These are phyloP conservation scores for human (Homo sapiens) DNA, from an alignment of 2,113 vertebrate genomes.

Conservation along the genomic window GRCh38 chr12:73307501-73308000, in stretches of 20 bases:
- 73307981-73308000: background rate
- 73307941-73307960: conserved; percentile 14
- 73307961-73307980: background rate
- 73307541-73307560: background rate
- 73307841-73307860: conserved; percentile 30
- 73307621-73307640: background rate
- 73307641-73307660: background rate
- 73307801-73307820: background rate
- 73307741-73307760: too few species aligned
- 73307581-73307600: background rate
- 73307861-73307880: background rate
- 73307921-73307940: background rate
- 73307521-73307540: background rate
- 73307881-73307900: background rate
- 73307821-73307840: background rate
- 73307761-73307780: too few species aligned
- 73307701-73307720: background rate
- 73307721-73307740: background rate
- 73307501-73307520: background rate
- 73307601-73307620: background rate
- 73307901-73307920: conserved; percentile 38
- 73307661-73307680: conserved; percentile 38
- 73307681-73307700: conserved; percentile 5
- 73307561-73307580: background rate
- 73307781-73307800: background rate